phyloP scores from a whole-genome alignment of 2,888 invertebrate genomes.

The Toxonevra muliebris region DNA sequence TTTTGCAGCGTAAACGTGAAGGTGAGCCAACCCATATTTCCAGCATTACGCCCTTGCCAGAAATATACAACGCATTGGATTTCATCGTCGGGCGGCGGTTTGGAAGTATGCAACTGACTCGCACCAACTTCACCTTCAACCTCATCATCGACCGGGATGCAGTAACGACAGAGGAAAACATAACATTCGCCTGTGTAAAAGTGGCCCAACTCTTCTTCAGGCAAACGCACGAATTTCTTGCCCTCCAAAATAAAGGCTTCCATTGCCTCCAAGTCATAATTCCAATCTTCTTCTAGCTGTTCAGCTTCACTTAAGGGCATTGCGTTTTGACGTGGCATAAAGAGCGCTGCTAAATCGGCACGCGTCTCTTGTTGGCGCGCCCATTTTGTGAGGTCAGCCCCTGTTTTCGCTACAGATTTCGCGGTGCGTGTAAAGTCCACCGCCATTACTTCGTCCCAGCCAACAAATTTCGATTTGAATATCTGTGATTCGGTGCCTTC shows the following conservation, averaged over 20 bases:
- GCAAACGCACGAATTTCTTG: constrained; percentile 95
- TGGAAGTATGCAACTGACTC: constrained; percentile 49
- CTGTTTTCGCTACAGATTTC: constrained; percentile 94
- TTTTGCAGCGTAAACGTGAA: constrained; percentile 97
- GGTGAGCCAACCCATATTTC: constrained; percentile 99
- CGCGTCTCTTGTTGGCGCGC: constrained; percentile 88
- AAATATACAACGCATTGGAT: constrained; percentile 98
- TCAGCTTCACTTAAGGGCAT: constrained; percentile 87
- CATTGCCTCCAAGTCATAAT: constrained; percentile 97
- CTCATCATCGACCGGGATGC: constrained; percentile 77
- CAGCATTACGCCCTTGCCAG: constrained; percentile 98
- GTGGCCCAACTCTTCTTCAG: constrained; percentile 89
- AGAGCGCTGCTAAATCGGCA: constrained; percentile 94
- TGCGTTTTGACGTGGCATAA: constrained; percentile 91
- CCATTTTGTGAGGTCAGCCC: constrained; percentile 94
- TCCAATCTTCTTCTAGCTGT: constrained; percentile 94
- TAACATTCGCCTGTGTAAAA: constrained; percentile 97
- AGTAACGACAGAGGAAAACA: constrained; percentile 96
- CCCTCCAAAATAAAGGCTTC: constrained; percentile 97
- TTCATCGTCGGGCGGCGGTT: constrained; percentile 60
- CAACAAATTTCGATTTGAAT: constrained; percentile 95
- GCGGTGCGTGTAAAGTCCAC: constrained; percentile 99
- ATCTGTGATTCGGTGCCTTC: constrained; percentile 93
- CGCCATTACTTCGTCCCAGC: constrained; percentile 99
- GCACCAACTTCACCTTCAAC: constrained; percentile 64